Conservation (phyloP, 1,140 invertebrate species). For the Cryptotermes secundus region DNA sequence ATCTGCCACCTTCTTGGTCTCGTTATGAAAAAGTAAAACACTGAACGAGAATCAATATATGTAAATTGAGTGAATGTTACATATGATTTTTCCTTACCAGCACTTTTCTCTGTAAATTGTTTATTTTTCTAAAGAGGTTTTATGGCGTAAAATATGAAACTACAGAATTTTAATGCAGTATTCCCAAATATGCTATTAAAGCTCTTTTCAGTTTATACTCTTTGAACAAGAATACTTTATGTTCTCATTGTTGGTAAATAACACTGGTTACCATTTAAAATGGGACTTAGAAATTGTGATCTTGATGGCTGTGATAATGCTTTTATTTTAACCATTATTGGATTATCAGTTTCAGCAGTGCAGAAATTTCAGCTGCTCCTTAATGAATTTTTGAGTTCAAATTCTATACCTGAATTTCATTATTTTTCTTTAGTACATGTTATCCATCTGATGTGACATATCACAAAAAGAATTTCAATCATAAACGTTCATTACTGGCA, state of each 20-base stretch:
- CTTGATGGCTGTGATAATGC: not conserved
- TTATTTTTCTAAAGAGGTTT: not conserved
- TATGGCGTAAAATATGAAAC: not conserved
- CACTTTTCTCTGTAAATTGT: not conserved
- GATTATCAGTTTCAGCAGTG: conserved; percentile 9
- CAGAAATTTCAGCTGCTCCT: too few relatives aligned
- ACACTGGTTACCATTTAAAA: not conserved
- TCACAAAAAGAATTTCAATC: not conserved
- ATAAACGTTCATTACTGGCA: not conserved
- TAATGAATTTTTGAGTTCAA: not conserved
- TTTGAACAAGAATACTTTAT: not conserved
- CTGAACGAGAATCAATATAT: not conserved
- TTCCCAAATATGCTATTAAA: not conserved
- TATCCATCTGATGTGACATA: not conserved
- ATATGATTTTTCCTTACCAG: not conserved
- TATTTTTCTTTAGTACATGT: not conserved
- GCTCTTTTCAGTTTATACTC: not conserved
- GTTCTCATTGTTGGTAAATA: not conserved
- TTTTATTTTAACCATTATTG: not conserved
- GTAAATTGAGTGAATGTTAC: not conserved
- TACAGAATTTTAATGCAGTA: not conserved
- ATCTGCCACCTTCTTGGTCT: not conserved
- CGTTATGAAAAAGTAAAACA: not conserved
- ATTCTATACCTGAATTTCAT: not conserved
- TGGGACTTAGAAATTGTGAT: conserved; percentile 7